Conservation (phyloP, 64 coral and sea anemone genomes). For the Actinia equina region DNA sequence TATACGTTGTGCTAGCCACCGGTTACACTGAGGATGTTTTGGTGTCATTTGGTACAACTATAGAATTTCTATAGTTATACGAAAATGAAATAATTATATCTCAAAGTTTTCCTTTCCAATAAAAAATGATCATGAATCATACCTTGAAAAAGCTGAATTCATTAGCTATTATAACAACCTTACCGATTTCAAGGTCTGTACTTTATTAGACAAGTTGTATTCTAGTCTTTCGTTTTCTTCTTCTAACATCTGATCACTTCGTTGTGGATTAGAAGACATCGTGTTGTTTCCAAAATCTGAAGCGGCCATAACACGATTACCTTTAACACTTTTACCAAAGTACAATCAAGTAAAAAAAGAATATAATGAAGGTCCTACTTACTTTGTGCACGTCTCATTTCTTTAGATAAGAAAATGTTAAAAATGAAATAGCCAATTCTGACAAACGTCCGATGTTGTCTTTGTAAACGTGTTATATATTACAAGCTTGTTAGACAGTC, state of each 20-base stretch:
- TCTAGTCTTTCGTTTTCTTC: constrained; percentile 90
- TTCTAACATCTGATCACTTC: constrained; percentile 88
- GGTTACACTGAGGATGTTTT: too few relatives aligned
- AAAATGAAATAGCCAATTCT: neutral
- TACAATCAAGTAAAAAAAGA: neutral
- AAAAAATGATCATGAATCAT: too few relatives aligned
- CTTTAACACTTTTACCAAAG: neutral
- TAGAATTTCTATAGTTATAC: too few relatives aligned
- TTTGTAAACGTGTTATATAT: constrained; percentile 39
- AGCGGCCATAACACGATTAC: neutral
- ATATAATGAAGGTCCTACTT: neutral
- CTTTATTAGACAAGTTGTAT: constrained; percentile 80
- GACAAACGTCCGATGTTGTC: neutral
- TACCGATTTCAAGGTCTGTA: constrained; percentile 95
- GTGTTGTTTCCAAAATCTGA: constrained; percentile 48
- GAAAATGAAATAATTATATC: too few relatives aligned
- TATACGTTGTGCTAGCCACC: too few relatives aligned
- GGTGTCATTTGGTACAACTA: too few relatives aligned
- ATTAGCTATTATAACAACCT: neutral
- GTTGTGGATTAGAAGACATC: constrained; percentile 17
- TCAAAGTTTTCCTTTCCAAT: too few relatives aligned
- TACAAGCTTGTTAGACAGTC: neutral
- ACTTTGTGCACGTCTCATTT: constrained; percentile 87
- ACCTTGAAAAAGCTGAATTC: neutral
- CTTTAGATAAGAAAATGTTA: neutral